Base-by-base conservation (phyloP, 2,113 vertebrate genomes). In the Merops nubicus region DNA sequence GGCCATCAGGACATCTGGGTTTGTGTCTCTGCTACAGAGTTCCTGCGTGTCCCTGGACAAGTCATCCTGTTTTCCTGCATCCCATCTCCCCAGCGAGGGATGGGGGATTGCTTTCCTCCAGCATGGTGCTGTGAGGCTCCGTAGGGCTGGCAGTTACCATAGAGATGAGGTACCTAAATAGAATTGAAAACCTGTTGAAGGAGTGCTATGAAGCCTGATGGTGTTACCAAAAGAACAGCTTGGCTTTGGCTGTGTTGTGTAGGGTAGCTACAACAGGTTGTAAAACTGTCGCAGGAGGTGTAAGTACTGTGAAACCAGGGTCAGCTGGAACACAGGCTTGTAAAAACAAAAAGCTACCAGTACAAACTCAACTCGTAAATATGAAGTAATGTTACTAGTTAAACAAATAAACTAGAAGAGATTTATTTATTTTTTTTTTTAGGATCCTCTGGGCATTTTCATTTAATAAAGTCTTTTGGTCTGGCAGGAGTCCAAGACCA, bases 111-210 rank as follows among this genome's bases (percentile, higher is more conserved):
- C 72, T 90, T 85, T 93, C 63, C 68, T 90, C 82, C 7, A 1
- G 42, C 92, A 53, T 2, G 1, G 54, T 50, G 94, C 78, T 65
- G 91, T 23, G 85, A 92, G 63, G 91, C 85, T 95, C 88, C 0
- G 0, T 59, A 48, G 82, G 59, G 50, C 40, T 93, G 78, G 57
- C 72, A 83, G 96, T 95, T 96, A 62, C 94, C 85, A 96, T 95
- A 91, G 93, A 95, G 91, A 96, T 94, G 81, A 77, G 53, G 64
- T 25, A 85, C 78, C 88, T 95, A 96, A 95, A 94, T 91, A 96
- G 91, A 97, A 94, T 22, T 81, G 75, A 64, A 81, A 67, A 94
- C 90, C 68, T 91, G 79, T 84, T 68, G 96, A 81, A 94, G 86
- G 68, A 90, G 76, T 64, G 73, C 64, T 77, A 11, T 54, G 91